Evolutionary conservation across 37 sponge, comb jelly and placozoan species (phyloP).

Genomic region (Tethya wilhelma): DNA sequence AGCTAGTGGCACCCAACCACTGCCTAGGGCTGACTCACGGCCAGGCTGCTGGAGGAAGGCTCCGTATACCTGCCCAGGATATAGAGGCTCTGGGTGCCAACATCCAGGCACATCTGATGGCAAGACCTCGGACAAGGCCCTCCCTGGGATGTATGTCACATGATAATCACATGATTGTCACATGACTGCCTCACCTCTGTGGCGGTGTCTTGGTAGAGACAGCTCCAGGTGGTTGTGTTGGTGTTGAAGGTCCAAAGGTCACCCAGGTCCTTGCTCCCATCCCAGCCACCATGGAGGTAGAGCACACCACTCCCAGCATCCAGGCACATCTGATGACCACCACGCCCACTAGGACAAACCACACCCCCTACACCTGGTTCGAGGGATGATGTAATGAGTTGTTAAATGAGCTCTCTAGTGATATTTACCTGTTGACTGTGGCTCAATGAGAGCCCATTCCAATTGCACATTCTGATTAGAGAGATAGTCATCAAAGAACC

Average conservation of each 20-base stretch:
- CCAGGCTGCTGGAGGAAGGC: too few species aligned
- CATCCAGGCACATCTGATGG: conserved; percentile 83
- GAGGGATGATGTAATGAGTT: too few species aligned
- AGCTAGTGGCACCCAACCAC: background rate
- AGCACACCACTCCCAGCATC: conserved; percentile 36
- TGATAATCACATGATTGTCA: background rate
- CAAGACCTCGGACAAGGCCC: conserved; percentile 70
- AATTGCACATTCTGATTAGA: too few species aligned
- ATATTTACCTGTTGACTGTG: too few species aligned
- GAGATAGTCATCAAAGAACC: too few species aligned
- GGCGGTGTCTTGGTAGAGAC: conserved; percentile 67
- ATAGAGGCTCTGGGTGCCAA: conserved; percentile 50
- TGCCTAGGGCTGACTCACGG: background rate
- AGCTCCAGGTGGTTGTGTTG: conserved; percentile 46
- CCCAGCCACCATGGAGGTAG: conserved; percentile 92
- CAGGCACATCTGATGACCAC: conserved; percentile 91
- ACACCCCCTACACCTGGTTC: too few species aligned
- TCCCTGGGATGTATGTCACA: conserved; percentile 24
- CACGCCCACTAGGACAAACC: conserved; percentile 82
- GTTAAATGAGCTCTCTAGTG: too few species aligned
- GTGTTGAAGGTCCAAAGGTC: conserved; percentile 85
- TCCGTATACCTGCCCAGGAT: conserved; percentile 73
- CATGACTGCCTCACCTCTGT: conserved; percentile 20
- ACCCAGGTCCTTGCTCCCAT: conserved; percentile 78
- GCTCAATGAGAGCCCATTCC: too few species aligned